Base-by-base conservation (phyloP, 2,113 vertebrate genomes). In the Dromiciops gliroides region DNA sequence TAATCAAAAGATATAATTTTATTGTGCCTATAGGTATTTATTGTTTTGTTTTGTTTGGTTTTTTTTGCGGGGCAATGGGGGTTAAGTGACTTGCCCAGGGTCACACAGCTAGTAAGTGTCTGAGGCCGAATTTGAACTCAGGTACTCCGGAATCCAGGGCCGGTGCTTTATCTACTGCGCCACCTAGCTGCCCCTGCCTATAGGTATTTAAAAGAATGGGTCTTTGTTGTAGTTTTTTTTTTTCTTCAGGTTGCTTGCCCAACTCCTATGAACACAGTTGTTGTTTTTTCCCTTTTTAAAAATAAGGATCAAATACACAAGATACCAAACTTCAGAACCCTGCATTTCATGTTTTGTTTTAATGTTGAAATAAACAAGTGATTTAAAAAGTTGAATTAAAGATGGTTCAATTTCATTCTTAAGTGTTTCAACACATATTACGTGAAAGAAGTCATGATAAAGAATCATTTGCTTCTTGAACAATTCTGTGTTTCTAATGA, bases 401-500 rank as follows among this genome's bases (percentile, higher is more conserved):
- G 12, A 67, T 37, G 60, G 5, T 67, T 56, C 53, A 37, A 67
- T 16, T 67, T 67, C 60, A 67, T 67, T 67, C 60, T 67, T 67
- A 67, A 37, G 12, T 67, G 60, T 67, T 67, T 67, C 28, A 60
- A 3, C 28, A 60, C 10, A 67, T 37, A 3, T 67, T 37, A 37
- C n/a, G 31, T 37, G 28, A 67, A 67, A 37, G 60, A 12, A 14
- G 6, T 16, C 67, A n/a, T n/a, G 14, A n/a, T 19, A 75, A 75
- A 44, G 5, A 67, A 37, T 67, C 0, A 37, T 67, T 67, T 67
- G 37, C 67, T 75, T 7, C 14, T n/a, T 75, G 67, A 75, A 75
- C 37, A 95, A 56, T 44, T 94, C 23, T 92, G 93, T 91, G 94
- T 24, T 26, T 89, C 67, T 96, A 92, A 91, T n/a, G 67, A 19